Base-by-base conservation (phyloP, 2,888 invertebrate genomes). In the Trichacis sp. region DNA sequence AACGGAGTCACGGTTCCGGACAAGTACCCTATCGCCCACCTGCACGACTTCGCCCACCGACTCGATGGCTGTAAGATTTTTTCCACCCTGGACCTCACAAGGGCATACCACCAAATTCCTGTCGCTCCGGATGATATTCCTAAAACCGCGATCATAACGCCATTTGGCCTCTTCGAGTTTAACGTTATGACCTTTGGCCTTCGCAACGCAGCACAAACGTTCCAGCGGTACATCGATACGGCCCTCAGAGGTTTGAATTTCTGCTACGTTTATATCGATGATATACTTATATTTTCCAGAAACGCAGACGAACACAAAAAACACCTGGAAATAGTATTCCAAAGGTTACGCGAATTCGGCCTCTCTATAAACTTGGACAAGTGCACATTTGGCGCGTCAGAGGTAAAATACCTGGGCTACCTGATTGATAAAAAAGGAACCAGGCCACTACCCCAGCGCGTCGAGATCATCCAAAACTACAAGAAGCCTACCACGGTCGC, bases 141-240 rank as follows among this genome's bases (percentile, higher is more conserved):
- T n/a, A n/a, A n/a, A n/a, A n/a, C n/a, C n/a, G n/a, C n/a, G 8
- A 20, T 53, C 5, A 51, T 12, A 1, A 57, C 57, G 9, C 57
- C 50, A 4, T 57, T 57, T 15, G 36, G 62, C 1, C 4, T 64
- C 0, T 60, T 33, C 12, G 59, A 59, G 5, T n/a, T 36, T 1
- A 17, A 42, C 0, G 47, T 42, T 0, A 56, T 50, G 43, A 47
- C 51, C 12, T 51, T 69, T 12, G 63, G 57, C 0, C 40, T 69
- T 4, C 19, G 49, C 1, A 65, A 65, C 30, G 65, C 65, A 12
- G 63, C 65, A 0, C 62, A 65, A 24, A 54, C 60, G 0, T 46
- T 47, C 11, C 60, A 68, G 30, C 18, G 68, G 0, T 51, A 19
- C 29, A 42, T 68, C 1, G 58, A 64, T 9, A 8, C 52, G 1